Evolutionary conservation across 2,113 vertebrate species (phyloP).

Genomic region (Vombatus ursinus): DNA sequence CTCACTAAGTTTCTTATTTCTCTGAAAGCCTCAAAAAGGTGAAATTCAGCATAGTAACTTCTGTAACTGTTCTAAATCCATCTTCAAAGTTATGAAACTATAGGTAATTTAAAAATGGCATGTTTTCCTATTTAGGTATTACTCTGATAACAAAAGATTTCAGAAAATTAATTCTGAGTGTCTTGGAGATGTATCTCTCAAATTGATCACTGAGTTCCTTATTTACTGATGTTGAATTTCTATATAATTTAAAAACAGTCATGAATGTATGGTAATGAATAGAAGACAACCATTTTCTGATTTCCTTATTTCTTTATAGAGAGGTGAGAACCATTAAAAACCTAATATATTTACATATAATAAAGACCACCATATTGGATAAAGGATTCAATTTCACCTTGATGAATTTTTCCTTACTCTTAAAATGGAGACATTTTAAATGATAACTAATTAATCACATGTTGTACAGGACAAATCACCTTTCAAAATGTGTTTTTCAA

Average conservation of each 20-base stretch:
- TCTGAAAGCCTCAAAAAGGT: not conserved
- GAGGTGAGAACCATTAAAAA: not conserved
- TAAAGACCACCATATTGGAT: not conserved
- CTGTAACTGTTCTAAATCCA: not conserved
- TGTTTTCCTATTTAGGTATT: not conserved
- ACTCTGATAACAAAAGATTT: not conserved
- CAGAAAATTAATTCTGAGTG: not conserved
- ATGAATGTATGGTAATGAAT: not conserved
- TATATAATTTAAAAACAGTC: not conserved
- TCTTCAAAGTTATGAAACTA: not conserved
- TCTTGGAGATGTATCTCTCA: not conserved
- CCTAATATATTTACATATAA: not conserved
- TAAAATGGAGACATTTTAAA: not conserved
- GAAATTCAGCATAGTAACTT: not conserved
- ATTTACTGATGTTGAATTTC: not conserved
- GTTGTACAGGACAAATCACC: not conserved
- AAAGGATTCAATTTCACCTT: not conserved
- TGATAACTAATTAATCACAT: not conserved
- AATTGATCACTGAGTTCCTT: not conserved
- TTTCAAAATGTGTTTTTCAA: not conserved
- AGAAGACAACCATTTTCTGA: not conserved
- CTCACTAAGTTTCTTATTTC: not conserved
- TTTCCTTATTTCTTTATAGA: not conserved
- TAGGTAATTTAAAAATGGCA: not conserved
- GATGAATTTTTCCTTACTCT: not conserved